Base-by-base conservation (phyloP, 2,888 invertebrate genomes). In the Pseudoips prasinana region DNA sequence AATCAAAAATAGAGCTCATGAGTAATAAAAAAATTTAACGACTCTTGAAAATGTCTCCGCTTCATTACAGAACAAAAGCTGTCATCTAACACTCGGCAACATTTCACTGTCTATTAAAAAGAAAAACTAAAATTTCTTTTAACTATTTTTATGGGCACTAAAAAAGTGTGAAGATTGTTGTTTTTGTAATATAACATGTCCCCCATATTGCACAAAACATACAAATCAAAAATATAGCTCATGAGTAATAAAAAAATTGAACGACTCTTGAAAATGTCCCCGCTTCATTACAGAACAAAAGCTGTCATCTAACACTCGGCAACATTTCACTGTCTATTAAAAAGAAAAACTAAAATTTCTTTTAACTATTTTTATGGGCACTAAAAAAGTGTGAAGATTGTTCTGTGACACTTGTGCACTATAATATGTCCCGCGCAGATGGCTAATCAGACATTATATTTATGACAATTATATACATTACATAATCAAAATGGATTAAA, bases 311-410 rank as follows among this genome's bases (percentile, higher is more conserved):
- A 81, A 80, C 79, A 79, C 80, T 84, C 85, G 80, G 88, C 76
- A 82, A 88, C 88, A 87, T 86, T 87, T 87, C 87, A 87, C 78
- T 82, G 86, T 85, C 85, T 86, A 84, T 85, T 82, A 82, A 81
- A 84, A 82, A 71, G 79, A 74, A 69, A 77, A 72, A 67, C 58
- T 62, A 70, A 68, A 80, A 78, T 80, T 78, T 79, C 85, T 87
- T 86, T 87, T 67, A 84, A 86, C 87, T 87, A 87, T 88, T 88
- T 88, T 88, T 86, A 88, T 83, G 78, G 64, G 76, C 75, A 72
- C 66, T 85, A 86, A 86, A 87, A 85, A 85, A 85, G 73, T 83
- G 84, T 86, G 76, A 78, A 82, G 84, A 86, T 85, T 80, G 81
- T 82, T 80, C 86, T 87, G n/a, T n/a, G n/a, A n/a, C n/a, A n/a